Evolutionary conservation across 1,140 invertebrate genomes (phyloP), one percentile per base, ranked within the genome.

Genomic region (Branchinecta lynchi): DNA sequence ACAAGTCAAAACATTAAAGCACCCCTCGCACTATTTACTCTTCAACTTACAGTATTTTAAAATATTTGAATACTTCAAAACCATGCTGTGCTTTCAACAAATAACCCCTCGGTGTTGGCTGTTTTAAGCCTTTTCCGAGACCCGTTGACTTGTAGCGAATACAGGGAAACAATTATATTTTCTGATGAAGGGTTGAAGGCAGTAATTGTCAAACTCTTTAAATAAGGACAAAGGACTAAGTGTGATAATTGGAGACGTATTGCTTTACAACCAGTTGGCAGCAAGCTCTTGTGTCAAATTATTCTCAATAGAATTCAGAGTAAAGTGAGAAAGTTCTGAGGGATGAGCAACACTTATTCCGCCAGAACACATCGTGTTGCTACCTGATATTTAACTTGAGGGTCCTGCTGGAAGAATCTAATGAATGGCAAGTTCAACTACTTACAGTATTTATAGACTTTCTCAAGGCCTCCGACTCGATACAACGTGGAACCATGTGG

Each of bases 121-220:
- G n/a, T n/a, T n/a, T n/a, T n/a, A n/a, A n/a, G n/a, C n/a, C n/a
- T n/a, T n/a, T n/a, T n/a, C n/a, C n/a, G n/a, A n/a, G n/a, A n/a
- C n/a, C n/a, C n/a, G n/a, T n/a, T n/a, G n/a, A n/a, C n/a, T n/a
- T n/a, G n/a, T n/a, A n/a, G n/a, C n/a, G n/a, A n/a, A n/a, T n/a
- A n/a, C n/a, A n/a, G n/a, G n/a, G n/a, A n/a, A n/a, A n/a, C n/a
- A 51, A 9, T n/a, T 51, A 51, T 9, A 51, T 9, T 51, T n/a
- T n/a, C 46, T 9, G n/a, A n/a, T 51, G 46, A 51, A 51, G 9
- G 46, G 46, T 51, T n/a, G n/a, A 51, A 51, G 46, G 46, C 46
- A 51, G 46, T 51, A 51, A 51, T 51, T 51, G 46, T 51, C 46
- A 51, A 51, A 51, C 46, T 51, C 46, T 51, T 51, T n/a, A 51